Conservation (phyloP, 2,797 vertebrate species). For the Cuculus canorus region DNA sequence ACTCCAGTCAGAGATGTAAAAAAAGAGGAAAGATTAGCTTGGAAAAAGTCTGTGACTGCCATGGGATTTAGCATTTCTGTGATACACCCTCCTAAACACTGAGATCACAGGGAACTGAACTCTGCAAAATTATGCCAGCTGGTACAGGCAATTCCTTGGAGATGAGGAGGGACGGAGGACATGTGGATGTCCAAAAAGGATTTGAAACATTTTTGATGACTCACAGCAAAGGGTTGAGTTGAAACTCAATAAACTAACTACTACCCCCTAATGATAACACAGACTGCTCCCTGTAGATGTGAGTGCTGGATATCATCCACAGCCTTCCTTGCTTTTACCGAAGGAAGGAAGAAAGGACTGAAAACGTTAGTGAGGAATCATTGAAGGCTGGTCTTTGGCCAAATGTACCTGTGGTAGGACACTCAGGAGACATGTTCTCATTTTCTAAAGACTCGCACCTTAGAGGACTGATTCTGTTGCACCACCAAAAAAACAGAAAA, state of each 20-base stretch:
- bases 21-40: not conserved
- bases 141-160: not conserved
- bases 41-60: not conserved
- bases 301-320: not conserved
- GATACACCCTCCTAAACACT: not conserved
- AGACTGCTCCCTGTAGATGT: not conserved
- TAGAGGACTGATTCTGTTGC: not conserved
- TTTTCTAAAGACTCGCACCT: not conserved
- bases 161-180: not conserved
- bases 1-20: not conserved
- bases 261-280: not conserved
- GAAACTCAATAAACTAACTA: not conserved
- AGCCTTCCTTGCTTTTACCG: not conserved
- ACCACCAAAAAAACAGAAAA: not conserved
- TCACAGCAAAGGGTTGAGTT: not conserved
- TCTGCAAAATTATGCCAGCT: not conserved
- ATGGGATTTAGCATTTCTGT: not conserved
- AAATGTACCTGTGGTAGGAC: not conserved
- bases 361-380: not conserved
- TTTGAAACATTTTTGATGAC: not conserved
- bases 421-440: fast-evolving
- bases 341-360: not conserved
- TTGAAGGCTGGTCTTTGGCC: not conserved
- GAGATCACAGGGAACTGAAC: slow-evolving; percentile 1
- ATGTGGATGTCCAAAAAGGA: not conserved